Evolutionary conservation across 1,140 invertebrate genomes (phyloP), one percentile per base, ranked within the genome.

Genomic region (Ceratosolen solmsi): DNA sequence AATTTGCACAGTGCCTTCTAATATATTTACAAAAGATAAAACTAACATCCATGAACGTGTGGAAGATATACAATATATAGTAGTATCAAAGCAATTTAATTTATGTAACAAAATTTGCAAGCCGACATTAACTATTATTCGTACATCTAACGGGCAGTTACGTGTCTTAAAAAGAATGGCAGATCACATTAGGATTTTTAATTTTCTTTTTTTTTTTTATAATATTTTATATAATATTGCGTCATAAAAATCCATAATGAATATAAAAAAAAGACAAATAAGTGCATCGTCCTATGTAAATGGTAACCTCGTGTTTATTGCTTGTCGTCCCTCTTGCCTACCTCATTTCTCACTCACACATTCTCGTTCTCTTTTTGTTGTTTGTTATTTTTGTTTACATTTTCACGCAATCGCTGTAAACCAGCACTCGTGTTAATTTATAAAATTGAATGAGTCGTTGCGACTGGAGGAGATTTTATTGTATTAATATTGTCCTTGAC

Each of bases 401-500:
- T 76, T 27, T 78, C 63, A 60, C 25, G 74, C 74, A 60, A 72
- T 25, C 38, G 54, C 56, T 38, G 46, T 76, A 17, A 20, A 36
- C 30, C 30, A 36, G 13, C 30, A 30, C 2, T 65, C n/a, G 38
- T 60, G 25, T 38, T 17, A 56, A 27, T 65, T 38, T 33, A 41
- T 17, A 20, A 54, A 49, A 77, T 65, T 77, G 33, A 41, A 17
- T 27, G 46, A 46, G 63, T 51, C 41, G 33, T 25, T 46, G 22
- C 41, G 11, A 17, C 15, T 30, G 38, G 8, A 27, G 0, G 20
- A 17, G n/a, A n/a, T n/a, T 17, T 1, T 2, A 2, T 46, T 65
- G 25, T 78, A 4, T 0, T 49, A 4, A 68, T 68, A 65, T 81
- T 68, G 22, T 75, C 79, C 79, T 81, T 81, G 79, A 81, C 79